Percentiles rank a stretch among this genome's conserved stretches.
Conservation (phyloP, 2,888 invertebrate genomes). For the Hedya salicella region DNA sequence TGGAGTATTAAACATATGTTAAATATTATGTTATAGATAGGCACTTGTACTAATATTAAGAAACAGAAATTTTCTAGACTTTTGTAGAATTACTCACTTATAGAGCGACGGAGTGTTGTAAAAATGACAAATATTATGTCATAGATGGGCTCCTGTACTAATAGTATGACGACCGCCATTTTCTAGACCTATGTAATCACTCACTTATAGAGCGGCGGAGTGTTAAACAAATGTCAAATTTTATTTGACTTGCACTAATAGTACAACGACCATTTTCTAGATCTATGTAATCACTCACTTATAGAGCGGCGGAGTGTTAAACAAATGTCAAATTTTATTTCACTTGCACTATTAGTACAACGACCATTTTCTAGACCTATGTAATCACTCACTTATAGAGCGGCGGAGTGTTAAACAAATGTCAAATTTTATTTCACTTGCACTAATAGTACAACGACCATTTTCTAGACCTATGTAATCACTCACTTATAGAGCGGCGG, state of each 20-base stretch:
- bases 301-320: constrained; percentile 25
- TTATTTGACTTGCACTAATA: neutral
- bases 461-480: too few relatives aligned
- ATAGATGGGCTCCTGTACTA: constrained; percentile 2
- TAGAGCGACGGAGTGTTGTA: constrained; percentile 21
- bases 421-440: constrained; percentile 16
- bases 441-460: too few relatives aligned
- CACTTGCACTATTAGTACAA: neutral
- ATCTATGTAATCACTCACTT: constrained; percentile 27
- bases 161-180: too few relatives aligned
- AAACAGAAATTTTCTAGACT: neutral
- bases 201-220: too few relatives aligned
- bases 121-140: constrained; percentile 24
- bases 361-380: neutral
- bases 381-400: constrained; percentile 33
- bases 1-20: constrained; percentile 23
- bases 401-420: constrained; percentile 28
- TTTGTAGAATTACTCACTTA: constrained; percentile 35
- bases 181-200: too few relatives aligned
- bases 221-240: too few relatives aligned
- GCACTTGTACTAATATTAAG: neutral
- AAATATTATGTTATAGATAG: constrained; percentile 13
- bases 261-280: neutral
- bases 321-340: constrained; percentile 26
- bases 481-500: constrained; percentile 30